These are phyloP conservation scores for Trichogramma evanescens DNA, from an alignment of 2,888 invertebrate genomes.

Conservation along the genomic window DNA sequence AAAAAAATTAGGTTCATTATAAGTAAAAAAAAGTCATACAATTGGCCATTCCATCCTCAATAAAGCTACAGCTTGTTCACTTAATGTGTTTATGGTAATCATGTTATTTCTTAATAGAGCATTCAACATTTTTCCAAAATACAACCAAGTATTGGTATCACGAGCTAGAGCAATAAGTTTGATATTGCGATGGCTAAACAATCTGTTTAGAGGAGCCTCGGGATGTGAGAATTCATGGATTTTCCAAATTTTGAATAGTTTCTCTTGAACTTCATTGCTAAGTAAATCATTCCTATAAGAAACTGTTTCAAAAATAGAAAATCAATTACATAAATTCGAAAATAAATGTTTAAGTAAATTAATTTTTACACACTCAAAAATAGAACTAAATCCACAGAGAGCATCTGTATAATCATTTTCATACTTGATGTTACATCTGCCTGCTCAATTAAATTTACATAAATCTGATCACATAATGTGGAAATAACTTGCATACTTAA, in stretches of 20 bases:
- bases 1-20: neutral
- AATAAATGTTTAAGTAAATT: constrained; percentile 1
- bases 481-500: constrained; percentile 26
- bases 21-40: constrained; percentile 39
- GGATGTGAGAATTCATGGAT: constrained; percentile 25
- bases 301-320: constrained; percentile 26
- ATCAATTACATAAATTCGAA: constrained; percentile 1
- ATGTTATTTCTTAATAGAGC: constrained; percentile 52
- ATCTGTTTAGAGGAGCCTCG: constrained; percentile 32
- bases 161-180: constrained; percentile 31
- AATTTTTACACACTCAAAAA: constrained; percentile 34
- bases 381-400: constrained; percentile 39
- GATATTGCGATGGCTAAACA: constrained; percentile 41
- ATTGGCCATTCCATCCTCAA: constrained; percentile 63
- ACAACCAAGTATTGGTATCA: constrained; percentile 30
- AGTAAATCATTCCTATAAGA: constrained; percentile 34
- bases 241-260: constrained; percentile 38
- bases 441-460: constrained; percentile 32
- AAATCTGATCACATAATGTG: constrained; percentile 28
- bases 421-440: constrained; percentile 31
- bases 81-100: constrained; percentile 56
- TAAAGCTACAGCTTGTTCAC: constrained; percentile 61
- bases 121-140: constrained; percentile 35
- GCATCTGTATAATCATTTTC: constrained; percentile 30
- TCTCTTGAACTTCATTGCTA: constrained; percentile 29